Percentiles rank a stretch among this genome's conserved stretches.
phyloP scores from a whole-genome alignment of 2,113 vertebrate species.

The Cebidichthys violaceus region DNA sequence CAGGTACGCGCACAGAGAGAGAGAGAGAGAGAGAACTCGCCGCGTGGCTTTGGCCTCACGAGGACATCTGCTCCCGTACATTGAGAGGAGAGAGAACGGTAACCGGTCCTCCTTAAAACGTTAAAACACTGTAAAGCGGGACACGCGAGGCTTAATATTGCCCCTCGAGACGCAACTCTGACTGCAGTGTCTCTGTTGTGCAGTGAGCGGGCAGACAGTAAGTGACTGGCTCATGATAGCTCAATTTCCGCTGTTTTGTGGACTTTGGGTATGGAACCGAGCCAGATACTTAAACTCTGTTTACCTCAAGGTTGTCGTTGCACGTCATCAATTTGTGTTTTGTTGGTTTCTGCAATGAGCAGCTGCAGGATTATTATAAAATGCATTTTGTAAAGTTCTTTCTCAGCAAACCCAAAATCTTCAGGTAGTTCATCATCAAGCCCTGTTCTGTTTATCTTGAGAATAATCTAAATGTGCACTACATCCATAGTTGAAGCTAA shows the following conservation, averaged over 20 bases:
- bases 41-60: slow-evolving; percentile 9
- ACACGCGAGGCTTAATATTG: slow-evolving; percentile 17
- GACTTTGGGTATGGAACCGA: slow-evolving; percentile 75
- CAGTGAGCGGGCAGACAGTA: slow-evolving; percentile 68
- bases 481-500: too few relatives aligned
- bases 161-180: slow-evolving; percentile 74
- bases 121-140: neutral
- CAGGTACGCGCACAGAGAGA: neutral
- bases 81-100: slow-evolving; percentile 15
- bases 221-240: slow-evolving; percentile 74
- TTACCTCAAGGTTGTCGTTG: neutral
- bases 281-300: slow-evolving; percentile 61
- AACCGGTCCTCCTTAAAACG: neutral
- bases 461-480: neutral
- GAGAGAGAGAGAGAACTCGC: too few relatives aligned
- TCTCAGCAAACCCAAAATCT: too few relatives aligned
- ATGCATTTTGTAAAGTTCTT: too few relatives aligned
- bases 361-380: too few relatives aligned
- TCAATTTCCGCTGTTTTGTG: slow-evolving; percentile 54
- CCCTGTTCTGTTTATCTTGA: too few relatives aligned
- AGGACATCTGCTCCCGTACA: neutral
- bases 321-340: too few relatives aligned
- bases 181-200: slow-evolving; percentile 71
- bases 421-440: too few relatives aligned
- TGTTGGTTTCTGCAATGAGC: too few relatives aligned